Conservation (phyloP, 2,888 invertebrate genomes). For the Seira sanloemensis region DNA sequence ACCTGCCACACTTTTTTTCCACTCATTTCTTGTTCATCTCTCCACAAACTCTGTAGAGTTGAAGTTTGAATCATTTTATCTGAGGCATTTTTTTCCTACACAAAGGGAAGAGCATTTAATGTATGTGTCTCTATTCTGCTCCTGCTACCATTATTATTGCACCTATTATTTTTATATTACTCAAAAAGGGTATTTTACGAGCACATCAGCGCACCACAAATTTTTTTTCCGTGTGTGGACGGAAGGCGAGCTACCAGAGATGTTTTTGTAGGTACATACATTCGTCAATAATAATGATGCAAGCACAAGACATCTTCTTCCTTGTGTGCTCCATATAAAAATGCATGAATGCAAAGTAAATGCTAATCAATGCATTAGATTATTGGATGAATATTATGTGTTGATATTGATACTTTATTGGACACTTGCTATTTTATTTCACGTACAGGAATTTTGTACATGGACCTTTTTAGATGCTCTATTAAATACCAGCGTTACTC, state of each 20-base stretch:
- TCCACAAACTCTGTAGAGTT: neutral
- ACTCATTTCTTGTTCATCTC: neutral
- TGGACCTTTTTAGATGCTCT: neutral
- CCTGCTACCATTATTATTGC: conserved; percentile 1
- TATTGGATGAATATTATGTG: conserved; percentile 37
- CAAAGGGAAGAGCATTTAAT: neutral
- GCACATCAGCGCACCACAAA: neutral
- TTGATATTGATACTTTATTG: conserved; percentile 30
- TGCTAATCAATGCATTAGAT: conserved; percentile 58
- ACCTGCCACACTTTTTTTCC: conserved; percentile 4
- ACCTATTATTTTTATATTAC: neutral
- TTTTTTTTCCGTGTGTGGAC: conserved; percentile 31
- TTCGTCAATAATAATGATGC: conserved; percentile 28
- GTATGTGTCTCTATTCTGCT: neutral
- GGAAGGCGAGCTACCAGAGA: conserved; percentile 51
- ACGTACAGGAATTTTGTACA: too few species aligned
- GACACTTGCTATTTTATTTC: conserved; percentile 38
- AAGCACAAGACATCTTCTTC: conserved; percentile 53
- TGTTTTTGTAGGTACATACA: neutral
- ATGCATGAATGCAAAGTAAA: conserved; percentile 51
- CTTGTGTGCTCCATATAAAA: conserved; percentile 12
- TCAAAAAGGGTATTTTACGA: conserved; percentile 1
- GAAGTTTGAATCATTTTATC: neutral
- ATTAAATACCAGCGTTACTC: neutral
- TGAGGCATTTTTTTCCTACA: neutral